Percentiles rank a stretch among this genome's conserved stretches.
Evolutionary conservation across 2,113 vertebrate species (phyloP).

Genomic region (Gobio gobio): DNA sequence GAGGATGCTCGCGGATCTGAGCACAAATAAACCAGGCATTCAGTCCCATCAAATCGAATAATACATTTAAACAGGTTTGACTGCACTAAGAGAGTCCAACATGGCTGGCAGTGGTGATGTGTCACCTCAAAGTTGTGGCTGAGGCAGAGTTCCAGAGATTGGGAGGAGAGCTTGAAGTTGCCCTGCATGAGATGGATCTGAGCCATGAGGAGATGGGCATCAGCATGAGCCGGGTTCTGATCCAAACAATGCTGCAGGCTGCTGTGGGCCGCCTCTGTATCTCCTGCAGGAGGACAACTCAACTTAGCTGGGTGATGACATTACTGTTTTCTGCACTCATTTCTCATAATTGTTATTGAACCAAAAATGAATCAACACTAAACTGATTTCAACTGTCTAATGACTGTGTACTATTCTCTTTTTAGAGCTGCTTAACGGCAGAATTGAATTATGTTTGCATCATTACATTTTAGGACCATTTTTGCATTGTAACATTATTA

Average conservation of each 20-base stretch:
- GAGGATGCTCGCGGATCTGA: constrained; percentile 89
- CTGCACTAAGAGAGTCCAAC: neutral
- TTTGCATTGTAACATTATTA: neutral
- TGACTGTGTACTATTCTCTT: no score
- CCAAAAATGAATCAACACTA: no score
- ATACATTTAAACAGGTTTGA: neutral
- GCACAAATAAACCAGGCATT: neutral
- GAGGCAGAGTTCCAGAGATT: constrained; percentile 93
- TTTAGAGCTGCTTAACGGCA: no score
- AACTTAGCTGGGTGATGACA: no score
- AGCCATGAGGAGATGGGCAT: constrained; percentile 93
- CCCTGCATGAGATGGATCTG: constrained; percentile 91
- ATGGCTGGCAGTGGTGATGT: neutral
- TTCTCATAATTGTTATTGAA: no score
- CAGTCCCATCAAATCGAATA: neutral
- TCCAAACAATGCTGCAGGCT: constrained; percentile 87
- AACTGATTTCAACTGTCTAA: no score
- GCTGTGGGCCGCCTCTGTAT: constrained; percentile 84
- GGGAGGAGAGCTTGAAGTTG: constrained; percentile 84
- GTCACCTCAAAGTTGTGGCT: constrained; percentile 95
- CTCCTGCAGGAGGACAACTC: constrained; percentile 70
- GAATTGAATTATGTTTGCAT: no score
- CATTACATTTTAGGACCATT: neutral
- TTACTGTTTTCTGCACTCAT: no score
- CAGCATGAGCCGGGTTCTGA: constrained; percentile 85